Evolutionary conservation across 2,797 vertebrate species (phyloP), one percentile per base, ranked within the genome.

Genomic region (Hemibagrus guttatus): DNA sequence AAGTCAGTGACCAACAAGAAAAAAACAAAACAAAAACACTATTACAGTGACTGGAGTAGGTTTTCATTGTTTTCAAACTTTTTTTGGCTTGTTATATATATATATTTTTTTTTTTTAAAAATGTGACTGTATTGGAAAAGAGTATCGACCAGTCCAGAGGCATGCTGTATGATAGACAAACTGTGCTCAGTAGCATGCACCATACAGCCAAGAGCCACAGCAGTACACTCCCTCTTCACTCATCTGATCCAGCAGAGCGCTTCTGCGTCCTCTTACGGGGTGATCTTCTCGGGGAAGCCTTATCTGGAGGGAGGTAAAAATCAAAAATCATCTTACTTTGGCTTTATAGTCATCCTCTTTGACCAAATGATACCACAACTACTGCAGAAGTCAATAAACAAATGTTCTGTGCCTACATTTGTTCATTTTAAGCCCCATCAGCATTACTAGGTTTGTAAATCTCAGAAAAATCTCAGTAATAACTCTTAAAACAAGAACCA

Each of bases 221-320:
- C 54, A 11, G 19, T 35, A 90, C 88, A 42, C 90, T 92, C 88
- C 92, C 93, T 61, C 64, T 46, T 97, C 96, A 98, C 96, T 99
- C 98, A 92, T 98, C 98, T 14, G 97, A 99, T 93, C 97, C 98
- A 83, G 95, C 98, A 2, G 98, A 96, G 93, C 98, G 96, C 91
- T 99, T 99, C 96, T 98, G 97, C 86, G 94, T 97, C 93, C 98
- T 96, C 92, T 99, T 99, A 92, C 97, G 97, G 79, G 98, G 98
- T 92, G 97, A 96, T 93, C 97, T 94, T 92, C 96, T 95, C 0
- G 98, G 98, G 85, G 98, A 99, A 35, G 98, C 97, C 95, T 99
- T 99, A 94, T 99, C 98, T 99, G 94, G n/a, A 82, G 74, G 4
- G 17, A 79, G 52, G 58, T 39, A 74, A 7, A 81, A 54, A 66